Evolutionary conservation across 2,888 invertebrate species (phyloP), one percentile per base, ranked within the genome.

Genomic region (Ethmia dodecea): DNA sequence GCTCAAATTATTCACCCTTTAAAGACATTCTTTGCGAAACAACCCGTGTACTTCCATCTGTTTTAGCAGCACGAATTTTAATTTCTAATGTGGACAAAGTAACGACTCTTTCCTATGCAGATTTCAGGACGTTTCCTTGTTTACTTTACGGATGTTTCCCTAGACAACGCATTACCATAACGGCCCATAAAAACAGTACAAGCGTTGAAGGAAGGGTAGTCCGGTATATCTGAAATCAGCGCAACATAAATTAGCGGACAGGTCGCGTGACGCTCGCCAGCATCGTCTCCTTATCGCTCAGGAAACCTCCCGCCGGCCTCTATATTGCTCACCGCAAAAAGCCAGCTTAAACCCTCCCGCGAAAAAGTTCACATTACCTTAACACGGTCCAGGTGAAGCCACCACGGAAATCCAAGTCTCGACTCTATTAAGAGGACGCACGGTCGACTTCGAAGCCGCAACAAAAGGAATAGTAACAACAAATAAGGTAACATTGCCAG

Each of bases 241-340:
- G 74, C 79, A 74, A 79, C 81, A 83, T 84, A 83, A 84, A 83
- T 84, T 80, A 81, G 77, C 72, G 73, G 75, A 76, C 75, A 76
- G 74, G 67, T 86, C 77, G 84, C 84, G 84, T 83, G 84, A 81
- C 81, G 78, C 67, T 66, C 73, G 68, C 55, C 71, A 55, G 58
- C 66, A 60, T 62, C 73, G 79, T 75, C 78, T 79, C 70, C 80
- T 84, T 84, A 84, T 86, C 86, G 76, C 59, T 49, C 26, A 75
- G 83, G 84, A 81, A 81, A 75, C 75, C 56, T 49, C 64, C 65
- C 65, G 60, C 55, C 61, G 60, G 52, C 52, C 48, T 47, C 48
- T 47, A 48, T 58, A 54, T 49, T 49, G 49, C 43, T 41, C 41
- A 32, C 44, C 40, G 42, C 52, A 51, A 55, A 71, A 67, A 53